Evolutionary conservation across 2,888 invertebrate species (phyloP), one percentile per base, ranked within the genome.

Genomic region (Saturnia japonica): DNA sequence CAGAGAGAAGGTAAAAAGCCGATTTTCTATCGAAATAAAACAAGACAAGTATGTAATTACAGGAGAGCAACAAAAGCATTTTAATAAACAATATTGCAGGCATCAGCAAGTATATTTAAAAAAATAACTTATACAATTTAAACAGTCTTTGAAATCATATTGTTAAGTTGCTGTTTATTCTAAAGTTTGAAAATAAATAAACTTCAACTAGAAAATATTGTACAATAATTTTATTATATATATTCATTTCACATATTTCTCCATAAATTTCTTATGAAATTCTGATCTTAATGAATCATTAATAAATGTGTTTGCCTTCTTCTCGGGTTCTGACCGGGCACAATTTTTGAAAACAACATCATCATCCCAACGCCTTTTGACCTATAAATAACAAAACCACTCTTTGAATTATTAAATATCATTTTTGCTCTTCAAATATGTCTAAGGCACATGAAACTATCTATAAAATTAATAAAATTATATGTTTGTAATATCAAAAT

Each of bases 291-390:
- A 91, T 0, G 99, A 99, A 88, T 99, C 99, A 90, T 99, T 99
- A 74, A 99, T 99, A 85, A 99, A 99, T 40, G 97, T 96, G 76
- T 97, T 97, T 19, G 94, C 92, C 83, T 97, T 98, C 85, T 97
- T 97, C 76, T 98, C 98, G 0, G 98, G 98, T 87, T 99, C 99
- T 0, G 98, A 98, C 71, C 99, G 96, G 0, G 99, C 99, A 94
- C 99, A 99, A 88, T 99, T 99, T 90, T 99, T 99, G 89, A 99
- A 99, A 0, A 99, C 99, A 0, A 99, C 99, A 94, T 99, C 99
- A 87, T 99, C 99, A 88, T 99, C 99, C 99, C 99, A 99, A 80
- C 99, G 94, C 74, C 98, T 95, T 87, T 98, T 97, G 0, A 98
- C 97, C 95, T 96, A 83, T 47, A 86, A 87, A 74, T 72, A 67